Conservation (phyloP, 2,888 invertebrate genomes). For the Agrotis puta region DNA sequence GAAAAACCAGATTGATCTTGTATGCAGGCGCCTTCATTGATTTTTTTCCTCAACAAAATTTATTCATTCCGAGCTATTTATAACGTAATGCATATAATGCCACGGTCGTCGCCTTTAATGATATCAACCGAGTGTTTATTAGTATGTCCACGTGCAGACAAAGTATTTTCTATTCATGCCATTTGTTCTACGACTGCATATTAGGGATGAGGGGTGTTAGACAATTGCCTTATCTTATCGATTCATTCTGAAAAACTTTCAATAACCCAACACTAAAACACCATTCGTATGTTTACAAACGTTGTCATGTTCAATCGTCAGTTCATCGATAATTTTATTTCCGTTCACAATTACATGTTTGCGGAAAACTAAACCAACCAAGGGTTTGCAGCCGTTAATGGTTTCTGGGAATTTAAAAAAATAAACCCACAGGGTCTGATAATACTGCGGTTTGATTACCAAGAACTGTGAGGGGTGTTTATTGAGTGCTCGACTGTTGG, state of each 20-base stretch:
- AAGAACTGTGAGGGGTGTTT: slow-evolving; percentile 74
- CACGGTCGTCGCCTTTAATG: slow-evolving; percentile 40
- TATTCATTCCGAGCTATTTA: slow-evolving; percentile 51
- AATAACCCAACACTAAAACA: slow-evolving; percentile 11
- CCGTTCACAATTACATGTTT: slow-evolving; percentile 55
- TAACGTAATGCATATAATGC: slow-evolving; percentile 38
- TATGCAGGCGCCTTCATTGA: slow-evolving; percentile 30
- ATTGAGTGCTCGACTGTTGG: slow-evolving; percentile 71
- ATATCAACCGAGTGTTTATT: slow-evolving; percentile 40
- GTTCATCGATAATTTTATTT: slow-evolving; percentile 52
- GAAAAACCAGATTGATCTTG: slow-evolving; percentile 33
- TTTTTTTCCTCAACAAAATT: slow-evolving; percentile 49
- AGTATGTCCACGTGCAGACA: slow-evolving; percentile 33
- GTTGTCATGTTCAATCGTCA: slow-evolving; percentile 29
- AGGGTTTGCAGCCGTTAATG: slow-evolving; percentile 64
- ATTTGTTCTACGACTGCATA: background rate
- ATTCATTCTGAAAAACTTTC: background rate
- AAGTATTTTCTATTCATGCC: slow-evolving; percentile 14
- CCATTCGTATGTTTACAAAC: slow-evolving; percentile 18
- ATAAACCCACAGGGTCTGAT: slow-evolving; percentile 61
- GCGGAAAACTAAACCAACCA: slow-evolving; percentile 42
- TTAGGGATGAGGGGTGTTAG: background rate
- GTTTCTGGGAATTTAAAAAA: slow-evolving; percentile 73
- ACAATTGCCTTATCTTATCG: background rate
- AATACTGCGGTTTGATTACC: slow-evolving; percentile 74